Conservation (phyloP, 2,888 invertebrate genomes). For the Ischnura elegans region DNA sequence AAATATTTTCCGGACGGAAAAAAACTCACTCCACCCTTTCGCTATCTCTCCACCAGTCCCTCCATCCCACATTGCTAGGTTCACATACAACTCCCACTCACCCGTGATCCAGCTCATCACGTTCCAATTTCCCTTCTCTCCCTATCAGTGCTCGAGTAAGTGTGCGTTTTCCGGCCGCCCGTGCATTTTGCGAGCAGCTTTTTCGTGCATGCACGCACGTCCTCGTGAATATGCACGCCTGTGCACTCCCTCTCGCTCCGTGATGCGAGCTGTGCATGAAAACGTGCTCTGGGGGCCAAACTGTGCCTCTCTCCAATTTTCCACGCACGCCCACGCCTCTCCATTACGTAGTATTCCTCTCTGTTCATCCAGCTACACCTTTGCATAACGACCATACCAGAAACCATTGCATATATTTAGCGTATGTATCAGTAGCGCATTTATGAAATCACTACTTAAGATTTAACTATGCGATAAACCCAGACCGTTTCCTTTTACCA, state of each 20-base stretch:
- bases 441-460: too few species aligned
- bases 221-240: conserved; percentile 26
- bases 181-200: neutral
- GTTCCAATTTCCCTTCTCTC: conserved; percentile 7
- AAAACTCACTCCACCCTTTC: too few species aligned
- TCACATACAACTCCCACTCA: neutral
- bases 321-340: neutral
- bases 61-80: neutral
- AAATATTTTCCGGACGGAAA: too few species aligned
- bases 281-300: neutral
- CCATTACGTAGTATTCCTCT: neutral
- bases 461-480: too few species aligned
- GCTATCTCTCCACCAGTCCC: neutral
- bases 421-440: too few species aligned
- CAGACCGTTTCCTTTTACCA: too few species aligned
- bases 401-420: too few species aligned
- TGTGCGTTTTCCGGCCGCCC: neutral
- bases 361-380: too few species aligned
- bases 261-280: neutral
- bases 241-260: neutral
- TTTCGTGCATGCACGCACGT: conserved; percentile 12
- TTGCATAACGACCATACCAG: too few species aligned
- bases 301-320: neutral
- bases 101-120: neutral
- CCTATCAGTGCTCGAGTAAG: neutral